Percentiles rank a stretch among this genome's conserved stretches.
Conservation (phyloP, 2,797 vertebrate genomes). For the Triplophysa bombifrons region DNA sequence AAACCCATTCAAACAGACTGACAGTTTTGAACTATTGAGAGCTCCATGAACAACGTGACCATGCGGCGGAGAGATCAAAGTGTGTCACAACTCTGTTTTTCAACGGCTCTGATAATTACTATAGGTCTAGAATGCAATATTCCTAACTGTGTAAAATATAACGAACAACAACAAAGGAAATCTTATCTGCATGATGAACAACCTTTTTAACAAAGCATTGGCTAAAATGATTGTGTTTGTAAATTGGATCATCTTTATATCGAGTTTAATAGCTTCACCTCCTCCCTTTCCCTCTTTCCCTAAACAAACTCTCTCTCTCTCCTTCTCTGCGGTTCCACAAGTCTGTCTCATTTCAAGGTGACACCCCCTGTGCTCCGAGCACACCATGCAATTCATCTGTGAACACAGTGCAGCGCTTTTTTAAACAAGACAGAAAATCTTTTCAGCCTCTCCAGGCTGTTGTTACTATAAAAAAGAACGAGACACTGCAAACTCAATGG, state of each 20-base stretch:
- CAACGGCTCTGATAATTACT: no score
- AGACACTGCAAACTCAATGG: conserved; percentile 17
- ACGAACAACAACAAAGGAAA: not conserved
- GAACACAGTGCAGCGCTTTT: conserved; percentile 6
- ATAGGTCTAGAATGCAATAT: no score
- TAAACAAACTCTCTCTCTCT: conserved; percentile 4
- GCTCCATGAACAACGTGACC: no score
- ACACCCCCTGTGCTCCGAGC: conserved; percentile 23
- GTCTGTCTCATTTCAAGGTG: conserved; percentile 45
- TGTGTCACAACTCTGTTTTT: no score
- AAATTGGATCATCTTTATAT: conserved; percentile 27
- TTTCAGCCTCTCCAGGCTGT: conserved; percentile 6
- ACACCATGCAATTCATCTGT: conserved; percentile 24
- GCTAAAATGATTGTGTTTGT: conserved; percentile 25
- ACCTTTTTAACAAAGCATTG: conserved; percentile 10
- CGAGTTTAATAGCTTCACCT: not conserved
- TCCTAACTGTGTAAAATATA: no score
- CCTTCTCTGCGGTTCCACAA: conserved; percentile 18
- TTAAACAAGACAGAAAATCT: conserved; percentile 38
- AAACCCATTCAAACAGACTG: no score
- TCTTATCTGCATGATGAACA: conserved; percentile 4
- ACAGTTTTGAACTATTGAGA: no score
- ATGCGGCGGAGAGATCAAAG: no score
- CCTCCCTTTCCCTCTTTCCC: not conserved
- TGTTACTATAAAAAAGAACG: conserved; percentile 32